Evolutionary conservation across 2,888 invertebrate species (phyloP).

Genomic region (Bellardia pandia): DNA sequence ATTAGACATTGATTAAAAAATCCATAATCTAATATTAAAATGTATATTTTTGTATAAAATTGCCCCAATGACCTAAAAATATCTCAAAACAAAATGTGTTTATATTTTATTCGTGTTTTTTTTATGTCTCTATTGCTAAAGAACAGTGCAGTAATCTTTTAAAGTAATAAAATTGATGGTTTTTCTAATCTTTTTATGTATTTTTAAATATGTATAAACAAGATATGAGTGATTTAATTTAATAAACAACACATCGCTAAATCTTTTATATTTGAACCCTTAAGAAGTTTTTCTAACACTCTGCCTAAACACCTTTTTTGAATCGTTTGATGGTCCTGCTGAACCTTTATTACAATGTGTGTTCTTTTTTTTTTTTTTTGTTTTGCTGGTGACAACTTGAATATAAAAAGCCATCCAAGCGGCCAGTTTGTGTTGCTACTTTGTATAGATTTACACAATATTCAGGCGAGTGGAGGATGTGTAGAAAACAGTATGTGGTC

Average conservation of each 20-base stretch:
- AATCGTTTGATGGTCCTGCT: constrained; percentile 4
- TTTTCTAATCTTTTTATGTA: neutral
- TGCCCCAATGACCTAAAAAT: constrained; percentile 61
- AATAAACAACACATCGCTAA: constrained; percentile 60
- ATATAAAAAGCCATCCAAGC: constrained; percentile 37
- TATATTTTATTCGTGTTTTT: neutral
- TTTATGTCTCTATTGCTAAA: constrained; percentile 25
- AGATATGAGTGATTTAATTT: constrained; percentile 40
- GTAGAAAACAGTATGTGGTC: constrained; percentile 57
- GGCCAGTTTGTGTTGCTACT: constrained; percentile 23
- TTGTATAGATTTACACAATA: neutral
- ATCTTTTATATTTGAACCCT: constrained; percentile 47
- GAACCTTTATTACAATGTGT: neutral
- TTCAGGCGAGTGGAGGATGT: constrained; percentile 6
- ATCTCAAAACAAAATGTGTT: neutral
- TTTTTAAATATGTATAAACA: constrained; percentile 4
- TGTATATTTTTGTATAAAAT: constrained; percentile 9
- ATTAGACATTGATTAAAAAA: neutral
- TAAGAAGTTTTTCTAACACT: constrained; percentile 29
- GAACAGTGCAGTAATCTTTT: neutral
- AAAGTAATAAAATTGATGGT: neutral
- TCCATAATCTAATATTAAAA: neutral
- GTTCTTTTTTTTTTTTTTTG: constrained; percentile 8
- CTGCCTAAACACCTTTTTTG: constrained; percentile 49
- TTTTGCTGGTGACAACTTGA: constrained; percentile 10